Percentiles rank a stretch among this genome's conserved stretches.
Evolutionary conservation across 2,113 vertebrate genomes (phyloP).

Genomic region (Thermophis baileyi): DNA sequence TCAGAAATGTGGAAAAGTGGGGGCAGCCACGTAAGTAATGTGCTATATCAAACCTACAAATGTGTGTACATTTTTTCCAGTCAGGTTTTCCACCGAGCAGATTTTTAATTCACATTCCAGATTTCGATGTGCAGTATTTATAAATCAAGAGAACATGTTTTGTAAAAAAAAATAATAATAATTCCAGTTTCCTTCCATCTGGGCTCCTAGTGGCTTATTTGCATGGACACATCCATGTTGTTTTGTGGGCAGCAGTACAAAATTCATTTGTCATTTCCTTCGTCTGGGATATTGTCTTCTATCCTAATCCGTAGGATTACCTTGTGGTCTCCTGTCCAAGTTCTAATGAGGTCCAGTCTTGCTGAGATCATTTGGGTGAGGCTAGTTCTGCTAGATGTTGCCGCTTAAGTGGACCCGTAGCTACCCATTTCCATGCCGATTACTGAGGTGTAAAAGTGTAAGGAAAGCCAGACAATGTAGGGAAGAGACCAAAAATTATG

Average conservation of each 20-base stretch:
- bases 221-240: not conserved
- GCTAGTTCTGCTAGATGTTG: not conserved
- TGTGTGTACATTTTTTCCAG: not conserved
- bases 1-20: not conserved
- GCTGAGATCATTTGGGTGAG: not conserved
- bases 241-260: not conserved
- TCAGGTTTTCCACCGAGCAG: not conserved
- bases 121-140: not conserved
- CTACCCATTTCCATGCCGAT: not conserved
- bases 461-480: not conserved
- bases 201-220: not conserved
- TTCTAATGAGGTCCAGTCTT: not conserved
- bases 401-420: not conserved
- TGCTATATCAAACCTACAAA: not conserved
- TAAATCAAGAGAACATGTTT: not conserved
- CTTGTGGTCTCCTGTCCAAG: not conserved
- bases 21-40: not conserved
- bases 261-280: not conserved
- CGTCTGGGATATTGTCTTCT: not conserved
- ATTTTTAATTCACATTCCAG: not conserved
- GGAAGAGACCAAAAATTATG: not conserved
- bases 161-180: not conserved
- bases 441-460: not conserved
- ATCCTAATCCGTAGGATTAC: not conserved
- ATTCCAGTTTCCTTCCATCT: not conserved